Conservation (phyloP, 2,888 invertebrate genomes). For the Cheilosia variabilis region DNA sequence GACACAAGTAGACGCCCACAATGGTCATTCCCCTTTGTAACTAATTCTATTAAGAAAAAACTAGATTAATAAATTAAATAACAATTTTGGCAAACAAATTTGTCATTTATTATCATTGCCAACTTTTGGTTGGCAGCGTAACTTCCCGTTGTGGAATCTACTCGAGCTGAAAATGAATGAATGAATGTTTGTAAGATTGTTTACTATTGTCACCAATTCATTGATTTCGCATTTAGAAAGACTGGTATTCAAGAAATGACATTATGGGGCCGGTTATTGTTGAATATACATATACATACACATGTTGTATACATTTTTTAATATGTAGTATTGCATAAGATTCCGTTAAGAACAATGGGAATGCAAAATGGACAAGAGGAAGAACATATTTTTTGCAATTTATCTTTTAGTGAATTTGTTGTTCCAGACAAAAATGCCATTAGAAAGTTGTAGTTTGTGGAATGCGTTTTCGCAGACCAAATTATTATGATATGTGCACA, state of each 20-base stretch:
- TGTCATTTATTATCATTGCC: background rate
- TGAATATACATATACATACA: background rate
- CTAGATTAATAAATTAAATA: slow-evolving; percentile 16
- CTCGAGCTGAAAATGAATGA: slow-evolving; percentile 16
- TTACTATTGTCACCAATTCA: slow-evolving; percentile 4
- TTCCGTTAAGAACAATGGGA: background rate
- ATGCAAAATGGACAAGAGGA: background rate
- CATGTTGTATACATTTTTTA: background rate
- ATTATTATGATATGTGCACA: slow-evolving; percentile 1
- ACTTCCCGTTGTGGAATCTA: slow-evolving; percentile 25
- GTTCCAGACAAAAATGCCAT: background rate
- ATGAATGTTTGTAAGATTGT: slow-evolving; percentile 16
- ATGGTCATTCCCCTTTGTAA: slow-evolving; percentile 5
- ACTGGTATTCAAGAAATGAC: background rate
- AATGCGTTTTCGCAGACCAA: slow-evolving; percentile 47
- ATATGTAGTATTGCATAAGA: background rate
- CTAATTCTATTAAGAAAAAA: background rate
- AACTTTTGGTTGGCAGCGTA: slow-evolving; percentile 14
- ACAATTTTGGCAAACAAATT: background rate
- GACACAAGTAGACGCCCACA: background rate
- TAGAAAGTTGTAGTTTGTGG: slow-evolving; percentile 44
- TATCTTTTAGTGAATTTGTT: background rate
- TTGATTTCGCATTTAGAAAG: slow-evolving; percentile 7
- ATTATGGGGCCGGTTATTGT: background rate
- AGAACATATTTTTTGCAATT: too few relatives aligned